Evolutionary conservation across 2,888 invertebrate genomes (phyloP).

Genomic region (Stramonita haemastoma): DNA sequence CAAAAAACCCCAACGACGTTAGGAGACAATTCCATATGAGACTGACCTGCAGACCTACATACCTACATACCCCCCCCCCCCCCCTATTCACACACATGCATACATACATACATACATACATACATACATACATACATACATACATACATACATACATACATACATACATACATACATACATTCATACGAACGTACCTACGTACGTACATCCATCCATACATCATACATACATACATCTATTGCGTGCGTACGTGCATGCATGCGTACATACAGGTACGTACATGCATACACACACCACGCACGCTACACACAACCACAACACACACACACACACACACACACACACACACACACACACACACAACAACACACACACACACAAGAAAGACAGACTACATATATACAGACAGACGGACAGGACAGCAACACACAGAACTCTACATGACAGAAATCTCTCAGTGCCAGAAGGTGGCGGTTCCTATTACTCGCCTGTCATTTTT

Average conservation of each 20-base stretch:
- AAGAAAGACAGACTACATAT: background rate
- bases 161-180: background rate
- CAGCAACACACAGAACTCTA: background rate
- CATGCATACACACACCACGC: background rate
- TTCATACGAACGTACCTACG: background rate
- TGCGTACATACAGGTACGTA: background rate
- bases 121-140: background rate
- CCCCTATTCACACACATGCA: background rate
- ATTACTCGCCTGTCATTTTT: too few relatives aligned
- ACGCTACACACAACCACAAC: too few relatives aligned
- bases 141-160: conserved; percentile 1
- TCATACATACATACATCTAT: background rate
- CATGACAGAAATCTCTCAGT: background rate
- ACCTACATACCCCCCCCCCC: too few relatives aligned
- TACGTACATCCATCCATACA: background rate
- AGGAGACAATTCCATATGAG: too few relatives aligned
- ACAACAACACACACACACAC: background rate
- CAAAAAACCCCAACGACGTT: too few relatives aligned
- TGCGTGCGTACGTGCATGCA: background rate
- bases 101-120: background rate
- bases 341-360: background rate
- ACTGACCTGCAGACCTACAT: too few relatives aligned
- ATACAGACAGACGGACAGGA: background rate
- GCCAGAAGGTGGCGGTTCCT: too few relatives aligned
- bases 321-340: too few relatives aligned